A percentile compares a stretch with the other conserved stretches of the same genome.
phyloP scores from a whole-genome alignment of 2,113 vertebrate genomes.

The Scopus umbretta region DNA sequence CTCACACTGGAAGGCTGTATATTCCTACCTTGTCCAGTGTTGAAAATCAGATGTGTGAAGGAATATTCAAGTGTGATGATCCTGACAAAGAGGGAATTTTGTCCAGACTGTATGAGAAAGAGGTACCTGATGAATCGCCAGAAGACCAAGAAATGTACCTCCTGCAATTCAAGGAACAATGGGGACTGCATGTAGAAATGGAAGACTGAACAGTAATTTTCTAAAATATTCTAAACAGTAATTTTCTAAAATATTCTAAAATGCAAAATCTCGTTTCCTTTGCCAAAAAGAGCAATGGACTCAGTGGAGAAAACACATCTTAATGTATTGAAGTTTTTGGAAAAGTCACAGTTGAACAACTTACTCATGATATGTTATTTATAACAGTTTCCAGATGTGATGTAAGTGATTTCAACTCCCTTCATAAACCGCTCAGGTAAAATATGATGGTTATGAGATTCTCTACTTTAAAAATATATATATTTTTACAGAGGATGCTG shows the following conservation, averaged over 20 bases:
- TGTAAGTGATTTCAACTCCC: neutral
- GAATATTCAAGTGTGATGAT: neutral
- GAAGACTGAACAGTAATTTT: slow-evolving; percentile 34
- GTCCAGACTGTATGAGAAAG: slow-evolving; percentile 59
- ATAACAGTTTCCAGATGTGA: neutral
- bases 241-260: neutral
- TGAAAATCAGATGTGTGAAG: slow-evolving; percentile 10
- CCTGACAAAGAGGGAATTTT: slow-evolving; percentile 37
- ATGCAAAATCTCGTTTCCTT: neutral
- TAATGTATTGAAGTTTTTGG: neutral
- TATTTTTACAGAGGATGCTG: neutral
- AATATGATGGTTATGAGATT: neutral
- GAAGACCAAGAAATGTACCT: slow-evolving; percentile 62
- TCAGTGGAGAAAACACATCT: neutral
- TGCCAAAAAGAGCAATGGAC: neutral
- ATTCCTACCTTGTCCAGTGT: slow-evolving; percentile 55
- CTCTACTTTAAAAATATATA: neutral
- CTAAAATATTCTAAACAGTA: neutral
- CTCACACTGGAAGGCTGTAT: slow-evolving; percentile 54
- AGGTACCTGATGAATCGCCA: neutral
- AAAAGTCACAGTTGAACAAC: neutral
- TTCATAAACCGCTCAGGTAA: neutral
- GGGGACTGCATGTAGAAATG: slow-evolving; percentile 73
- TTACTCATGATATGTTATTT: neutral
- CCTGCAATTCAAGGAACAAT: slow-evolving; percentile 70